Evolutionary conservation across 2,888 invertebrate genomes (phyloP).

Genomic region (Panzeria rudis): DNA sequence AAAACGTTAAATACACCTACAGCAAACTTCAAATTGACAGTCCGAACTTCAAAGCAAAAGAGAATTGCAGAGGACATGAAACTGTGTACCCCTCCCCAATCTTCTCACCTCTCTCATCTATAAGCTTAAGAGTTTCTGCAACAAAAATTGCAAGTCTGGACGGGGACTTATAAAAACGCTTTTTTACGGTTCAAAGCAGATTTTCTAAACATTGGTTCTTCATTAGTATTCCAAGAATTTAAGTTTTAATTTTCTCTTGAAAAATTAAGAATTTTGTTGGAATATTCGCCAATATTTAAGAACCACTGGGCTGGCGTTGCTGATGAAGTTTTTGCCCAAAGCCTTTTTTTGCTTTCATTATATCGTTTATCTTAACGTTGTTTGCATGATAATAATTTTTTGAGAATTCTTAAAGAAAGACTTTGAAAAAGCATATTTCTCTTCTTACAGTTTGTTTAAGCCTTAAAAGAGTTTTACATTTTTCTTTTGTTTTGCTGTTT

Average conservation of each 20-base stretch:
- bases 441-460: slow-evolving; percentile 4
- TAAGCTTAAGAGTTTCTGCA: too few relatives aligned
- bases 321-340: slow-evolving; percentile 30
- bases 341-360: slow-evolving; percentile 61
- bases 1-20: too few relatives aligned
- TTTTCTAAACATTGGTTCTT: slow-evolving; percentile 26
- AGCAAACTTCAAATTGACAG: too few relatives aligned
- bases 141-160: too few relatives aligned
- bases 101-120: too few relatives aligned
- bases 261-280: background rate
- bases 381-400: slow-evolving; percentile 68
- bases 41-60: too few relatives aligned
- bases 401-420: slow-evolving; percentile 45
- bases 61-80: too few relatives aligned
- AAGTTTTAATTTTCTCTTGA: background rate
- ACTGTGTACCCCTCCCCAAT: too few relatives aligned
- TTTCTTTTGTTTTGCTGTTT: slow-evolving; percentile 23
- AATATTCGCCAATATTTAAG: slow-evolving; percentile 14
- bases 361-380: slow-evolving; percentile 66
- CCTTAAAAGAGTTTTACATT: background rate
- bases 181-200: background rate
- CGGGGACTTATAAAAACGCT: background rate
- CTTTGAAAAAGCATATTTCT: slow-evolving; percentile 34
- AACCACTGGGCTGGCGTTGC: slow-evolving; percentile 7
- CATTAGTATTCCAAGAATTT: background rate